Evolutionary conservation across 2,113 vertebrate genomes (phyloP), one percentile per base, ranked within the genome.

Genomic region (Corydoras maculifer): DNA sequence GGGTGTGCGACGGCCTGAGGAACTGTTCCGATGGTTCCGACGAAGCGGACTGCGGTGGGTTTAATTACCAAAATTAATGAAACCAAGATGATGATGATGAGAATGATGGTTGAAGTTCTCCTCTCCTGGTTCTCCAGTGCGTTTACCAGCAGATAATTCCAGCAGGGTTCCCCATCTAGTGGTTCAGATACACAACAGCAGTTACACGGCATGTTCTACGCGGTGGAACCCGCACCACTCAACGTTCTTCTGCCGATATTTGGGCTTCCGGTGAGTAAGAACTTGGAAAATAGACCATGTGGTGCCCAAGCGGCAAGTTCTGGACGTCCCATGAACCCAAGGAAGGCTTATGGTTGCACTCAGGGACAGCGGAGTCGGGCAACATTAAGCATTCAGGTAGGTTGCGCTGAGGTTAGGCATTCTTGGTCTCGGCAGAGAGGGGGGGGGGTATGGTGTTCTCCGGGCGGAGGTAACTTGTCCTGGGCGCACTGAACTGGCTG

Each of bases 21-120:
- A 83, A 97, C 18, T 99, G 96, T 79, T 58, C 81, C 4, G 94
- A 98, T 2, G 88, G 83, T 59, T 93, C 93, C 0, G 96, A 99
- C 48, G 95, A 99, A 86, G 77, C 82, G 0, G 62, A 89, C 0
- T 99, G 96, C 69, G 87, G 96, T 99, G 88, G 82, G 76, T 54
- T 79, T 48, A 32, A 43, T 43, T 43, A 43, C 7, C 18, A 25
- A 25, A 25, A 25, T 25, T 25, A 25, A 25, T 25, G 1, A 25
- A 43, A 43, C 35, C 2, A 8, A 43, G 35, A 25, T 25, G 18
- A 25, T 25, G 35, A 43, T 43, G 35, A 43, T 43, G 35, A 43
- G 4, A 7, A 35, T 35, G 32, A 35, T 35, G 32, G 7, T 43
- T 43, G 35, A 43, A 4, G 35, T 55, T 2, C 18, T 35, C 9